Evolutionary conservation across 2,113 vertebrate genomes (phyloP).

Genomic region (Esox niger): DNA sequence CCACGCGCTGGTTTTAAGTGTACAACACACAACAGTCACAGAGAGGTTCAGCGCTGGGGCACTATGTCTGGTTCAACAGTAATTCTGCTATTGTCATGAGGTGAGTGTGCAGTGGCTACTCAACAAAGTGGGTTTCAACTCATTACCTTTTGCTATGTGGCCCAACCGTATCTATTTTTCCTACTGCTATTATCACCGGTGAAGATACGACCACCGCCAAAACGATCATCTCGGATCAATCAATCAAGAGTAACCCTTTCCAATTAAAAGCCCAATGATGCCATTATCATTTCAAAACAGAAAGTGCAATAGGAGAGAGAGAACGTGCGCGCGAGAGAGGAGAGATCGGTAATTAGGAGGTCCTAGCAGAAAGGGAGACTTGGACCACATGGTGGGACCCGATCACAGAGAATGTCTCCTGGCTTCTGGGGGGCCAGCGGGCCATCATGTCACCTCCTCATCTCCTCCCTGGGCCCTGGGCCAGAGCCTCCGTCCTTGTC

Average conservation of each 20-base stretch:
- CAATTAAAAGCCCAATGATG: conserved; percentile 33
- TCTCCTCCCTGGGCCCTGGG: conserved; percentile 58
- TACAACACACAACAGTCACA: background rate
- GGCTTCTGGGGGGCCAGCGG: conserved; percentile 57
- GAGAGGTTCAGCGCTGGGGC: background rate
- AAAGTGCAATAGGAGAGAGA: background rate
- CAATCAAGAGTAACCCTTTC: conserved; percentile 24
- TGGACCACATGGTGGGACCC: conserved; percentile 66
- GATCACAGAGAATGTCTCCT: conserved; percentile 29
- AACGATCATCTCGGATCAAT: background rate
- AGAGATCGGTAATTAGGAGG: conserved; percentile 63
- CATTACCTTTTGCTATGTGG: too few species aligned
- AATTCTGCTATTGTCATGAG: too few species aligned
- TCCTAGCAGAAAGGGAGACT: conserved; percentile 63
- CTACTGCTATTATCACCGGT: too few species aligned
- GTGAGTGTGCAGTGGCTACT: too few species aligned
- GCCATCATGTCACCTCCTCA: conserved; percentile 51
- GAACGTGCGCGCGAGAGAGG: conserved; percentile 12
- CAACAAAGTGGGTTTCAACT: too few species aligned
- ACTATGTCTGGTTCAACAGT: too few species aligned
- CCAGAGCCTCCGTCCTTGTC: conserved; percentile 70
- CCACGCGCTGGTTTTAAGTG: background rate
- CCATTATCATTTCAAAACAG: conserved; percentile 45
- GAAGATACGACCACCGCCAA: background rate
- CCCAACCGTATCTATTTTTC: too few species aligned